Evolutionary conservation across 2,888 invertebrate species (phyloP).

Genomic region (Tolmerus cingulatus): DNA sequence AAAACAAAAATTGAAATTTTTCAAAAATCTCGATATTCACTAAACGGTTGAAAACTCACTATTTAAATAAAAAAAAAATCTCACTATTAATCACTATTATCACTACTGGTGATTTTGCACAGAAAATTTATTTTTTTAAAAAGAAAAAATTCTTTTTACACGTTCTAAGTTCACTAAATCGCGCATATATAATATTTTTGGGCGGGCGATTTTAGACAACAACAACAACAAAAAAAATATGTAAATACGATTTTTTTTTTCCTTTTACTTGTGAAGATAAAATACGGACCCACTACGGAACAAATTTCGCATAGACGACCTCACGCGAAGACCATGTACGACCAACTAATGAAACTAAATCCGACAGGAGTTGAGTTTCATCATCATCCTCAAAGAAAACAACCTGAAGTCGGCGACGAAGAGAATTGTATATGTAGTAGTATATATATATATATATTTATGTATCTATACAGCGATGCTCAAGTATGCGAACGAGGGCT

Average conservation of each 20-base stretch:
- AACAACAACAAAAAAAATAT: not conserved
- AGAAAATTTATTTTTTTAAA: too few species aligned
- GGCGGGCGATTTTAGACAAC: not conserved
- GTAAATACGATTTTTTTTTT: not conserved
- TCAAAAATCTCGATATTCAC: not conserved
- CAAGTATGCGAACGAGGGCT: not conserved
- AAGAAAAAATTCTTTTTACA: not conserved
- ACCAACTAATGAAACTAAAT: constrained; percentile 56
- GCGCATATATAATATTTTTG: not conserved
- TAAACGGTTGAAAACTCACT: not conserved
- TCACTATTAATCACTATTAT: not conserved
- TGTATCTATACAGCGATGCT: not conserved
- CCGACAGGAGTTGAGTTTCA: constrained; percentile 54
- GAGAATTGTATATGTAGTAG: not conserved
- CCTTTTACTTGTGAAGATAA: not conserved
- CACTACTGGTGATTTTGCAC: not conserved
- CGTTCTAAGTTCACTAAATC: not conserved
- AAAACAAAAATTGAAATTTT: not conserved
- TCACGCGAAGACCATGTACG: constrained; percentile 56
- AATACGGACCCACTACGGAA: constrained; percentile 39
- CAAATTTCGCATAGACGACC: constrained; percentile 48
- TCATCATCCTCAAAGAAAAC: constrained; percentile 45
- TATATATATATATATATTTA: too few species aligned
- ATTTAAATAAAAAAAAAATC: not conserved
- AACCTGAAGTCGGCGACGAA: constrained; percentile 11